Evolutionary conservation across 92 coral and sea anemone genomes (phyloP).

Genomic region (Umimayanthus chanpuru): DNA sequence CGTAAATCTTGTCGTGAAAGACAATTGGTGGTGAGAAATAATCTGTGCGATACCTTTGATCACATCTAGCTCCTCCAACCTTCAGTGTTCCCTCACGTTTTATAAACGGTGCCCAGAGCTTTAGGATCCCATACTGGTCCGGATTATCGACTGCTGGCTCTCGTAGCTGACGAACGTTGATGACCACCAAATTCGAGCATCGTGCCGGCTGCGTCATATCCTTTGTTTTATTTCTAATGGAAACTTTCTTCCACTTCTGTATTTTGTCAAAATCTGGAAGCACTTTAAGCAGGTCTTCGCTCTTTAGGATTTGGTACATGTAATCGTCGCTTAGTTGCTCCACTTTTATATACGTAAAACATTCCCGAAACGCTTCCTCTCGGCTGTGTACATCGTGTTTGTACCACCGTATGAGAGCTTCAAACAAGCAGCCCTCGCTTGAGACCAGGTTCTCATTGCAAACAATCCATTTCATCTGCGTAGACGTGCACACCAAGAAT

Average conservation of each 20-base stretch:
- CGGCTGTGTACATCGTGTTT: not conserved
- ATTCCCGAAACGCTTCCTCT: not conserved
- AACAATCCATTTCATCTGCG: not conserved
- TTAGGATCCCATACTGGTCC: not conserved
- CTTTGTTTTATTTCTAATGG: not conserved
- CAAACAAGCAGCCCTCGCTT: not conserved
- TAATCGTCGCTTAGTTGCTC: not conserved
- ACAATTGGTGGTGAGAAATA: conserved; percentile 23
- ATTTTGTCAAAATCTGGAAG: conserved; percentile 8
- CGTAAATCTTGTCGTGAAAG: conserved; percentile 5
- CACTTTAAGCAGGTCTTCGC: not conserved
- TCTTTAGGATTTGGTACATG: not conserved
- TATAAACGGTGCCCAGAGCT: conserved; percentile 1
- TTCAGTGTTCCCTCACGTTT: not conserved
- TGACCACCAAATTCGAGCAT: conserved; percentile 1
- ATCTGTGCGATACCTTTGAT: conserved; percentile 19
- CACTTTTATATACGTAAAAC: not conserved
- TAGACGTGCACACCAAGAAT: not conserved
- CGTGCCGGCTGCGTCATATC: not conserved
- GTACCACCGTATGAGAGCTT: conserved; percentile 13
- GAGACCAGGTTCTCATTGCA: not conserved
- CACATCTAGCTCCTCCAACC: not conserved
- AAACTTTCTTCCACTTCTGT: not conserved
- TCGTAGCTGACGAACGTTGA: conserved; percentile 14
- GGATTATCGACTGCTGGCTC: not conserved